Evolutionary conservation across 2,797 vertebrate species (phyloP), one percentile per base, ranked within the genome.

Genomic region (Myotis myotis): DNA sequence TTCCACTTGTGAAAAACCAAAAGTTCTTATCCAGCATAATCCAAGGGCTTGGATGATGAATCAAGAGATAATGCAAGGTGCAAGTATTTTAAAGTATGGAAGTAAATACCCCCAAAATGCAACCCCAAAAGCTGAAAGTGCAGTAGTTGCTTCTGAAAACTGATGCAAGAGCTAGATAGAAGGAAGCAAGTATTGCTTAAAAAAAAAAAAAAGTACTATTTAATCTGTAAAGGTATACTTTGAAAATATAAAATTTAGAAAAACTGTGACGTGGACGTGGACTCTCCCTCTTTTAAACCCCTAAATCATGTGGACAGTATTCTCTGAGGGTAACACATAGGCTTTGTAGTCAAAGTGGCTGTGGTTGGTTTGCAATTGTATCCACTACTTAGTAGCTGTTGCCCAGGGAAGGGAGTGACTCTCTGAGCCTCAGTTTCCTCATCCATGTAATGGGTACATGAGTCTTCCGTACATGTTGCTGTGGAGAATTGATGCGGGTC

Each of bases 231-330:
- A 70, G 51, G 9, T 68, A 33, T 68, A 60, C 41, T 82, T 62
- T 53, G 62, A 70, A 95, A 88, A 71, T 20, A 71, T 1, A 91
- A 53, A 66, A 82, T 53, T 83, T 13, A 78, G 51, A 41, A 47
- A 70, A 76, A 44, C 23, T 8, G 51, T 30, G 30, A 71, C 62
- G 60, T 88, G 51, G 13, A 11, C 19, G 19, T 64, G 19, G 19
- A 36, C 10, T 36, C 51, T 81, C 25, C 16, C 20, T 60, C 64
- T 53, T 55, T 64, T 47, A 62, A 38, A 72, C 12, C 15, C 20
- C 30, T 6, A 28, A 20, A 25, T 38, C 4, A 9, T 0, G 1
- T 0, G 12, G 33, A 17, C 12, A 15, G 60, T 13, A 23, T 6
- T 16, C 38, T 9, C 64, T 55, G 62, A 6, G 2, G 76, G 30